Evolutionary conservation across 2,888 invertebrate species (phyloP).

Genomic region (Piscicola geometra): DNA sequence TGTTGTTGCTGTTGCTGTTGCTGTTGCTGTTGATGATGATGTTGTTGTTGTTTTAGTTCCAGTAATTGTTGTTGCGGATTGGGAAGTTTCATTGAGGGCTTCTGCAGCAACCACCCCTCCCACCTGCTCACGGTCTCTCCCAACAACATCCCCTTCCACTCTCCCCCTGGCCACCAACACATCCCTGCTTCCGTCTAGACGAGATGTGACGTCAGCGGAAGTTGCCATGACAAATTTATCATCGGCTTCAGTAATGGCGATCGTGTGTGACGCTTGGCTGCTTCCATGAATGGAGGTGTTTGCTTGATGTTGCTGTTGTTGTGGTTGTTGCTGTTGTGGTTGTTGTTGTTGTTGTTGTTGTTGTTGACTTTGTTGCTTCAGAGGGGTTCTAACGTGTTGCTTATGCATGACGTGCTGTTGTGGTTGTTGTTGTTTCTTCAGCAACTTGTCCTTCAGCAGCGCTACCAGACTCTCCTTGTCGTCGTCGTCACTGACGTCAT

Average conservation of each 20-base stretch:
- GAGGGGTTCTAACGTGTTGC: not conserved
- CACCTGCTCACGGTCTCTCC: not conserved
- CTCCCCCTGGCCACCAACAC: constrained; percentile 8
- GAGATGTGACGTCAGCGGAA: not conserved
- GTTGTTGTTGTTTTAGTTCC: constrained; percentile 9
- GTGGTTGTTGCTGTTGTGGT: constrained; percentile 7
- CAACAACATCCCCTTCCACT: not conserved
- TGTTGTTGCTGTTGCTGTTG: constrained; percentile 1
- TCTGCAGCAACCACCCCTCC: not conserved
- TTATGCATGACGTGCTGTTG: not conserved
- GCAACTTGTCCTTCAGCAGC: constrained; percentile 8
- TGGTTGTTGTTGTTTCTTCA: constrained; percentile 7
- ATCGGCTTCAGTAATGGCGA: not conserved
- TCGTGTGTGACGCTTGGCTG: too few species aligned
- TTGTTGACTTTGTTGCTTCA: not conserved
- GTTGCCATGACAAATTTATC: not conserved
- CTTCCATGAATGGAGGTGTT: too few species aligned
- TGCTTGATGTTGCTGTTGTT: constrained; percentile 11
- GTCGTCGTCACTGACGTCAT: constrained; percentile 25
- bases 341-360: constrained; percentile 11
- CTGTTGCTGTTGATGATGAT: not conserved
- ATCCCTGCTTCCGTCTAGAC: not conserved
- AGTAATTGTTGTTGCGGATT: not conserved
- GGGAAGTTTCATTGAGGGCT: not conserved
- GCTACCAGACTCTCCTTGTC: constrained; percentile 6